Percentiles rank a stretch among this genome's conserved stretches.
These are phyloP conservation scores for Sebastes schlegelii DNA, from an alignment of 2,113 vertebrate species.

Conservation along the genomic window DNA sequence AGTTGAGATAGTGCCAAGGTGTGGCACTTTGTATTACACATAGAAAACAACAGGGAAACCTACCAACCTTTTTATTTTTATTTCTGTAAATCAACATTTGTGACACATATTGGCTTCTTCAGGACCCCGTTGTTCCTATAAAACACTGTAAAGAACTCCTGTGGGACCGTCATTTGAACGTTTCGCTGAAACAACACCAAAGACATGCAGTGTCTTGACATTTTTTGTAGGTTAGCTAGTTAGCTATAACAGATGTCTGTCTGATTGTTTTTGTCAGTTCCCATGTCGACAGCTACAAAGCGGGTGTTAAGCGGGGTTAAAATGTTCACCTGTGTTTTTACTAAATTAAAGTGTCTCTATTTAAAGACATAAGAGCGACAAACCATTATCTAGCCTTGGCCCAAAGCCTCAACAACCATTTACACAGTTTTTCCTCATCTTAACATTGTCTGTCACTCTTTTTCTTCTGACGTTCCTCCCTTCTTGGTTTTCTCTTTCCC, in stretches of 20 bases:
- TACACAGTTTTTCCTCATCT: not conserved
- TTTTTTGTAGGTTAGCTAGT: constrained; percentile 3
- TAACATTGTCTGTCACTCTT: not conserved
- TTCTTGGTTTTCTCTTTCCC: constrained; percentile 25
- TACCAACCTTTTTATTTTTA: not conserved
- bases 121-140: not conserved
- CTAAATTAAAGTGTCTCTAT: not conserved
- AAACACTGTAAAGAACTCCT: not conserved
- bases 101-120: not conserved
- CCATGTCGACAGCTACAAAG: not conserved
- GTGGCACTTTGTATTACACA: not conserved
- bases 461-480: not conserved
- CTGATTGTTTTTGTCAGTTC: not conserved
- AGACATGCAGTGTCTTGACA: not conserved
- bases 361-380: not conserved
- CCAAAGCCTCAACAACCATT: not conserved
- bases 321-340: not conserved
- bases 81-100: not conserved
- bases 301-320: not conserved
- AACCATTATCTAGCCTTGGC: too few relatives aligned
- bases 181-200: constrained; percentile 7
- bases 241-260: constrained; percentile 9
- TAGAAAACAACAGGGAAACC: not conserved
- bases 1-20: not conserved
- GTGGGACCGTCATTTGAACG: not conserved